Conservation (phyloP, 2,888 invertebrate species). For the Salpingus planirostris region DNA sequence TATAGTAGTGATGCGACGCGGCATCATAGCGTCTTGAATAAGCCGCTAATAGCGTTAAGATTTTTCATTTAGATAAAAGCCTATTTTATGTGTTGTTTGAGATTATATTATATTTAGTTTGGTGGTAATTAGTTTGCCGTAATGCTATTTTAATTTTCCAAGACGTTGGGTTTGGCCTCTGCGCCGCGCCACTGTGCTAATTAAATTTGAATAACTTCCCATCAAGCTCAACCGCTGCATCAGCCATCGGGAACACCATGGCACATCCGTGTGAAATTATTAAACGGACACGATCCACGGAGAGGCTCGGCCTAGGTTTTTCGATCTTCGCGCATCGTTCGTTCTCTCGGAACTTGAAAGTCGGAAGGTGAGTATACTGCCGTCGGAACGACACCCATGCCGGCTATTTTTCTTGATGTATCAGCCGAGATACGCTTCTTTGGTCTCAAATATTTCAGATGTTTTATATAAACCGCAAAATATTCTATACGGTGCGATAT, state of each 20-base stretch:
- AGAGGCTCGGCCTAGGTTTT: no score
- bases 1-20: no score
- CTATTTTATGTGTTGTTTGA: conserved; percentile 12
- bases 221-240: conserved; percentile 5
- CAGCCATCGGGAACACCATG: no score
- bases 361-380: conserved; percentile 19
- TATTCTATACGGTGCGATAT: conserved; percentile 16
- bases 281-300: no score
- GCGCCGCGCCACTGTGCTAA: conserved; percentile 1
- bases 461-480: conserved; percentile 23
- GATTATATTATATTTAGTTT: conserved; percentile 15
- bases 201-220: conserved; percentile 4
- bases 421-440: conserved; percentile 30
- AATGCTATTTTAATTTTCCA: conserved; percentile 12
- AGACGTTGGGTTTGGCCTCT: conserved; percentile 5
- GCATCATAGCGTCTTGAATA: no score
- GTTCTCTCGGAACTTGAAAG: conserved; percentile 11
- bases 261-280: no score
- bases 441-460: conserved; percentile 27
- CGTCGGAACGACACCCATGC: conserved; percentile 29
- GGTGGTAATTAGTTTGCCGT: conserved; percentile 14
- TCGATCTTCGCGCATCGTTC: conserved; percentile 12
- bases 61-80: conserved; percentile 15
- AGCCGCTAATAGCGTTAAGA: conserved; percentile 13
- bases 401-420: conserved; percentile 34